Evolutionary conservation across 2,888 invertebrate genomes (phyloP).

Genomic region (Ferdinandea cuprea): DNA sequence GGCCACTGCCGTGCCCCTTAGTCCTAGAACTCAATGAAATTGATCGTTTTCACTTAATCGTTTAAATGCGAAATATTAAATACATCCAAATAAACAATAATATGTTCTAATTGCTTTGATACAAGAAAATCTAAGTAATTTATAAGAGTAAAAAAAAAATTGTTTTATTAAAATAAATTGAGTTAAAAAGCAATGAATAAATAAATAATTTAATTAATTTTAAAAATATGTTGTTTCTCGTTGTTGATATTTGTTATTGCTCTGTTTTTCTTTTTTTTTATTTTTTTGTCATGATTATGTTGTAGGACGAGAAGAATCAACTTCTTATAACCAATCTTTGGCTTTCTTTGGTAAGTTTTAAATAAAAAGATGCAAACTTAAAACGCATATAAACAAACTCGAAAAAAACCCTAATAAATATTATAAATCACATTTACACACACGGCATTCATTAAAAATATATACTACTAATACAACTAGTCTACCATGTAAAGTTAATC

Average conservation of each 20-base stretch:
- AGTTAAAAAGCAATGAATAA: constrained; percentile 66
- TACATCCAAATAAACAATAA: constrained; percentile 19
- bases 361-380: constrained; percentile 83
- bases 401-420: constrained; percentile 55
- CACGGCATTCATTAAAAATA: constrained; percentile 76
- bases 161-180: constrained; percentile 43
- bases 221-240: constrained; percentile 76
- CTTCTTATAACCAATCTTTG: constrained; percentile 97
- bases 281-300: constrained; percentile 79
- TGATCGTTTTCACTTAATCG: constrained; percentile 27
- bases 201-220: constrained; percentile 76
- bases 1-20: too few species aligned
- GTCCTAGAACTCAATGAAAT: neutral
- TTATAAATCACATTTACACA: constrained; percentile 76
- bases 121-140: constrained; percentile 32
- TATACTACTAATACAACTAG: constrained; percentile 20
- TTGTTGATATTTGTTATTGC: constrained; percentile 76
- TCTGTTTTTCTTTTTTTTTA: constrained; percentile 85
- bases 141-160: constrained; percentile 36
- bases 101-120: constrained; percentile 28
- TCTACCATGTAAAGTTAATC: constrained; percentile 35
- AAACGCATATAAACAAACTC: constrained; percentile 71
- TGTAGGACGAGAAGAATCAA: constrained; percentile 98
- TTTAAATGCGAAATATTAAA: constrained; percentile 24
- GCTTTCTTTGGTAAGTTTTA: constrained; percentile 95